Percentiles rank a stretch among this genome's conserved stretches.
phyloP scores from a whole-genome alignment of 2,113 vertebrate genomes.

The Corythaixoides concolor region DNA sequence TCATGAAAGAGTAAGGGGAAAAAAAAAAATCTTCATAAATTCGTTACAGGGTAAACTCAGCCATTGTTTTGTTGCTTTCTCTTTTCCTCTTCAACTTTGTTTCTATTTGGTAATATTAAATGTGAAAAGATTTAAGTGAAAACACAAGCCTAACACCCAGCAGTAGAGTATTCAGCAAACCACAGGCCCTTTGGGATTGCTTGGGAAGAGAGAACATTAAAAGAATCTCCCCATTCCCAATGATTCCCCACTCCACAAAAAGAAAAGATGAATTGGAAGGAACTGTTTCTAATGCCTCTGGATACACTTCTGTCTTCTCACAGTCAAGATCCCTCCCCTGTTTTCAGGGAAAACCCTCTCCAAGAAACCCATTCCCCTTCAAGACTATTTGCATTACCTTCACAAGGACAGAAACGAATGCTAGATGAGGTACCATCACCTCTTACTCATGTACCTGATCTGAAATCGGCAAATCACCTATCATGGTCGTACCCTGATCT shows the following conservation, averaged over 20 bases:
- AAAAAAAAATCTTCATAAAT: neutral
- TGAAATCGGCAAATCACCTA: fast-evolving
- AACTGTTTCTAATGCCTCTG: neutral
- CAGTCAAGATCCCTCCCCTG: neutral
- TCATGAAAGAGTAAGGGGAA: neutral
- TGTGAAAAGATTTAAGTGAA: neutral
- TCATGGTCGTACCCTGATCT: neutral
- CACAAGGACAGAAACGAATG: neutral
- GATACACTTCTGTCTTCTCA: neutral
- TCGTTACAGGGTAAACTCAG: neutral
- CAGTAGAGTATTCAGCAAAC: neutral
- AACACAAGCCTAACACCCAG: fast-evolving
- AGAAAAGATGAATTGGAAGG: neutral
- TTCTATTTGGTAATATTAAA: neutral
- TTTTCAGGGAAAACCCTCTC: neutral
- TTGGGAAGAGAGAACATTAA: neutral
- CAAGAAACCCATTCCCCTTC: neutral
- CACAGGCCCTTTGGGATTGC: neutral
- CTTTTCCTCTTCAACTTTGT: neutral
- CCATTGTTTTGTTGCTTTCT: neutral
- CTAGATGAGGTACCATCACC: neutral
- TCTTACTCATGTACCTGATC: neutral
- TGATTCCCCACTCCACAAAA: neutral
- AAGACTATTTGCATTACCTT: neutral
- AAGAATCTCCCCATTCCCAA: neutral